Base-by-base conservation (phyloP, 2,888 invertebrate genomes). In the Phytoseiulus persimilis region DNA sequence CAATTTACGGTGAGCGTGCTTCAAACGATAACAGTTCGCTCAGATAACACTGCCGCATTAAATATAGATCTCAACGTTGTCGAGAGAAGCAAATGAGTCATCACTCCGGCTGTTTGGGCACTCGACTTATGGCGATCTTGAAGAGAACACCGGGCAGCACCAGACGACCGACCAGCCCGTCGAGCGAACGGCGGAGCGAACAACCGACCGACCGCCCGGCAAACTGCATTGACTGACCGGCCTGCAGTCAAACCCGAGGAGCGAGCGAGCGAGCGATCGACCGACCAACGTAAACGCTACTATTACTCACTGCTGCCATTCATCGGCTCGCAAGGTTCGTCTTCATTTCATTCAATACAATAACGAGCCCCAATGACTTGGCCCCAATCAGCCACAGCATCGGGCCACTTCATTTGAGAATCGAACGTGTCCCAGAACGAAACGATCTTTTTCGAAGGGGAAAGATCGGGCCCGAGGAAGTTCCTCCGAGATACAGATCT, bases 301-400 rank as follows among this genome's bases (percentile, higher is more conserved):
- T 23, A 65, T 65, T 65, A 65, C 65, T 65, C 65, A 65, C 65
- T 65, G 65, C 18, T 23, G 65, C 65, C 65, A 65, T 65, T 65
- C 65, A 65, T 65, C 65, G 65, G 65, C 18, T 28, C 65, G 65
- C 65, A 65, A 65, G 65, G 65, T 28, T 65, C 65, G 5, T 65
- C 65, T 65, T 65, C 65, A 65, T 65, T 65, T 65, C 65, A 65
- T 65, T 65, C 65, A 65, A 65, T 65, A 65, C 65, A 65, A 65
- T 65, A 65, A 65, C 65, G 18, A 65, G 65, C 9, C 39, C 5
- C 3, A 39, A 65, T 65, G 65, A 18, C 65, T 65, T 65, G 65
- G 14, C 28, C 65, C 65, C 65, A 65, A 65, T 65, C 65, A 65
- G 65, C 5, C 11, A 65, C 65, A 28, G 65, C 39, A 39, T 39